These are phyloP conservation scores for Aplysia californica DNA, from an alignment of 1,140 invertebrate genomes.

Conservation along the genomic window DNA sequence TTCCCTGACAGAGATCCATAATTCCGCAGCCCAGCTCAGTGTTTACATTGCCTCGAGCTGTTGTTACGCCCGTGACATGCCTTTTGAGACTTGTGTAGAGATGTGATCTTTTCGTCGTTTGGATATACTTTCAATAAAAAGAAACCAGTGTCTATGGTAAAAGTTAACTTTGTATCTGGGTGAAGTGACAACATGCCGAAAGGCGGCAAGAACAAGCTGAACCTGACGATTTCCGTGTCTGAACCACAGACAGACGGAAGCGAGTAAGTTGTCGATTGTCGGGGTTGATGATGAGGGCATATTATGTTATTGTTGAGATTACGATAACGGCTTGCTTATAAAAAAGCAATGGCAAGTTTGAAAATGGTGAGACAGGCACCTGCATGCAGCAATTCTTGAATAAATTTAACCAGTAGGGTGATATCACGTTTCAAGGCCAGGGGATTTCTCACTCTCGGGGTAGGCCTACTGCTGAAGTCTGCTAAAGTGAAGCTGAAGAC, in stretches of 20 bases:
- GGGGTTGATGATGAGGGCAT: background rate
- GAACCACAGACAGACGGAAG: slow-evolving; percentile 68
- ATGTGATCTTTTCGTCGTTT: background rate
- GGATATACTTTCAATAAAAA: background rate
- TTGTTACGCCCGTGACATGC: background rate
- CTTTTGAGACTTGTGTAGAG: background rate
- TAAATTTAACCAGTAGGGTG: too few species aligned
- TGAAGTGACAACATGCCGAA: slow-evolving; percentile 44
- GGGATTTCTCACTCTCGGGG: too few species aligned
- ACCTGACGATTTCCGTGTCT: slow-evolving; percentile 88
- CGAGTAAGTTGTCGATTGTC: slow-evolving; percentile 40
- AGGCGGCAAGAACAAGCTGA: slow-evolving; percentile 86
- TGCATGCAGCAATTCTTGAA: too few species aligned
- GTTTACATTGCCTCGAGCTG: background rate
- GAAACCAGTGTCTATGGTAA: background rate
- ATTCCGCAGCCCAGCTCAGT: too few species aligned
- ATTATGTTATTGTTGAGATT: background rate
- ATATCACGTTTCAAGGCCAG: too few species aligned
- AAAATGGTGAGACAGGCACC: too few species aligned
- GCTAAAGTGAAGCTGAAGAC: too few species aligned
- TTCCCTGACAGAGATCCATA: too few species aligned
- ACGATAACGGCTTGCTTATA: too few species aligned
- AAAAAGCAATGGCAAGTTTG: too few species aligned
- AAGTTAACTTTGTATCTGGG: background rate
- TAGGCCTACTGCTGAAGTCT: too few species aligned